These are phyloP conservation scores for Anguilla rostrata DNA, from an alignment of 2,113 vertebrate species.

Conservation along the genomic window DNA sequence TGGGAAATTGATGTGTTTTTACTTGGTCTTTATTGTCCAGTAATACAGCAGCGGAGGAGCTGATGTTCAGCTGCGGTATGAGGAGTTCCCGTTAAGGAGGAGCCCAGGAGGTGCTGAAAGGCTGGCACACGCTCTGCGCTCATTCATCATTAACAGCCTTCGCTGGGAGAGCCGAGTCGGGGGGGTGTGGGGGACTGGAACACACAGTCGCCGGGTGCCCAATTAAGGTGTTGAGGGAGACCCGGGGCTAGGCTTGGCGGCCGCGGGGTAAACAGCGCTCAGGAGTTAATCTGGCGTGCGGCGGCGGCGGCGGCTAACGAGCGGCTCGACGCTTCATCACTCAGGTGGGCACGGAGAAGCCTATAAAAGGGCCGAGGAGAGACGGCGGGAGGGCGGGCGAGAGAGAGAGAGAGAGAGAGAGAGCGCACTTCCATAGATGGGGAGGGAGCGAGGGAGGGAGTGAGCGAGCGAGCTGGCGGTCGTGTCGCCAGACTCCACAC, in stretches of 20 bases:
- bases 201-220: neutral
- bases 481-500: neutral
- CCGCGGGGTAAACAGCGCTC: neutral
- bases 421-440: neutral
- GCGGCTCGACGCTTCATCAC: neutral
- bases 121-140: neutral
- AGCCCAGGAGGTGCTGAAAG: neutral
- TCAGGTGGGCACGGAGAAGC: conserved; percentile 20
- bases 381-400: neutral
- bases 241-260: neutral
- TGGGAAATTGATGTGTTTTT: no score
- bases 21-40: neutral
- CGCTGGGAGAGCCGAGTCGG: neutral
- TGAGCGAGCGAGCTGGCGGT: neutral
- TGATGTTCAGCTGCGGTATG: neutral
- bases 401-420: neutral
- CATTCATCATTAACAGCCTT: neutral
- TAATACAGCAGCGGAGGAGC: neutral
- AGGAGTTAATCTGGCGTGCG: neutral
- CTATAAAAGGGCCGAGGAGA: conserved; percentile 5
- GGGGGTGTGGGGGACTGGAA: neutral
- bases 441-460: neutral
- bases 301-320: neutral
- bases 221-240: conserved; percentile 13
- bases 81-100: neutral